Conservation (phyloP, 2,113 vertebrate species). For the Oreochromis spilurus region DNA sequence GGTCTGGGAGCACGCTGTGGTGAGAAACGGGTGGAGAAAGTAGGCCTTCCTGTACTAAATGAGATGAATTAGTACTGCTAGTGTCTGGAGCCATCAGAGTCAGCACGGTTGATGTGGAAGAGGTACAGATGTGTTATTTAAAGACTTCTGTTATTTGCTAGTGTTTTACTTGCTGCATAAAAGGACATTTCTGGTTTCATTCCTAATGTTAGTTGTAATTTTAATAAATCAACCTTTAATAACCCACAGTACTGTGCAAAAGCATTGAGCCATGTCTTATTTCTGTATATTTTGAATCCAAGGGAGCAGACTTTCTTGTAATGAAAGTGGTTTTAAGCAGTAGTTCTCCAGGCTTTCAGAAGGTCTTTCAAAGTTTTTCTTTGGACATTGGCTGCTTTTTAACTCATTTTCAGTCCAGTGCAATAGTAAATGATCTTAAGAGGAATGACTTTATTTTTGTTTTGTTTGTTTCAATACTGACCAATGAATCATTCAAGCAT, state of each 20-base stretch:
- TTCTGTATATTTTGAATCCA: not conserved
- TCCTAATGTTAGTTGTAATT: not conserved
- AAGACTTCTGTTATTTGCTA: not conserved
- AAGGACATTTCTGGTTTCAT: accelerated
- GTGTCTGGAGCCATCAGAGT: not conserved
- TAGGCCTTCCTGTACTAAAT: not conserved
- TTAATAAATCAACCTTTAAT: not conserved
- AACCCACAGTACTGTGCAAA: not conserved
- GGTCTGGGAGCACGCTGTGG: conserved; percentile 2
- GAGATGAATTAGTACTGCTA: not conserved
- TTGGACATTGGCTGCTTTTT: not conserved
- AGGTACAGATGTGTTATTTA: not conserved
- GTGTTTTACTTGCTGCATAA: not conserved
- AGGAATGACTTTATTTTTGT: not conserved
- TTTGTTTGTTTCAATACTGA: no score
- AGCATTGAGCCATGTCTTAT: not conserved
- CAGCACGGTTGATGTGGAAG: not conserved
- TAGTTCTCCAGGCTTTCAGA: not conserved
- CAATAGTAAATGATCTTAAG: not conserved
- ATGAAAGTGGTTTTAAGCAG: not conserved
- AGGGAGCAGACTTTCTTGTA: not conserved
- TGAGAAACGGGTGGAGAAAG: not conserved
- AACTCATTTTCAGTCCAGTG: not conserved
- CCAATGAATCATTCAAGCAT: no score
- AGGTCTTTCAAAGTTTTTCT: not conserved